phyloP scores from a whole-genome alignment of 2,888 invertebrate species.

The Cistogaster globosa region DNA sequence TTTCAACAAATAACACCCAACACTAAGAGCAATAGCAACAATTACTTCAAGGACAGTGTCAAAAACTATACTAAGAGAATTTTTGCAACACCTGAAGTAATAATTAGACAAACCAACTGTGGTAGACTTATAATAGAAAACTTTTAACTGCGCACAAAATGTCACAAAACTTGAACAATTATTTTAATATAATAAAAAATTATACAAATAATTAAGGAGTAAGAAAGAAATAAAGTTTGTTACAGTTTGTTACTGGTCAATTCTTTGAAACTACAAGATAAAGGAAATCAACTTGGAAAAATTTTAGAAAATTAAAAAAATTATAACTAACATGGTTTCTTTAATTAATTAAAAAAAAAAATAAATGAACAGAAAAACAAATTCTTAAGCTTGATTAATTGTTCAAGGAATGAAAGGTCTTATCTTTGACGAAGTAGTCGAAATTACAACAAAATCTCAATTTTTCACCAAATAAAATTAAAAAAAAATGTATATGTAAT shows the following conservation, averaged over 20 bases:
- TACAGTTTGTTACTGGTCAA: not conserved
- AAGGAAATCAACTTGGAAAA: not conserved
- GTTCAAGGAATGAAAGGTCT: no score
- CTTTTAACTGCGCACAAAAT: conserved; percentile 68
- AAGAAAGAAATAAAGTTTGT: not conserved
- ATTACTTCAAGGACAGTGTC: conserved; percentile 43
- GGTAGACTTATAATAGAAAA: conserved; percentile 49
- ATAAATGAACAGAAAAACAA: no score
- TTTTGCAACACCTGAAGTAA: conserved; percentile 70
- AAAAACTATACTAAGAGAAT: conserved; percentile 32
- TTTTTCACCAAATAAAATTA: no score
- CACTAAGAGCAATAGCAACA: conserved; percentile 7
- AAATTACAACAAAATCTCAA: no score
- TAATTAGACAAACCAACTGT: conserved; percentile 65
- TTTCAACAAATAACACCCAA: conserved; percentile 49
- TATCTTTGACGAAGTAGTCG: no score
- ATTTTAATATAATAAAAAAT: conserved; percentile 42
- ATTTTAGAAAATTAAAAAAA: no score
- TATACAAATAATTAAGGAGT: not conserved
- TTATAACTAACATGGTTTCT: no score
- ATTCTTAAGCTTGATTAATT: no score
- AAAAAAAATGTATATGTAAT: no score
- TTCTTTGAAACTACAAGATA: not conserved
- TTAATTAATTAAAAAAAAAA: no score
- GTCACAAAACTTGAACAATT: conserved; percentile 47